phyloP scores from a whole-genome alignment of 2,888 invertebrate genomes.

The Pegoplata infirma region DNA sequence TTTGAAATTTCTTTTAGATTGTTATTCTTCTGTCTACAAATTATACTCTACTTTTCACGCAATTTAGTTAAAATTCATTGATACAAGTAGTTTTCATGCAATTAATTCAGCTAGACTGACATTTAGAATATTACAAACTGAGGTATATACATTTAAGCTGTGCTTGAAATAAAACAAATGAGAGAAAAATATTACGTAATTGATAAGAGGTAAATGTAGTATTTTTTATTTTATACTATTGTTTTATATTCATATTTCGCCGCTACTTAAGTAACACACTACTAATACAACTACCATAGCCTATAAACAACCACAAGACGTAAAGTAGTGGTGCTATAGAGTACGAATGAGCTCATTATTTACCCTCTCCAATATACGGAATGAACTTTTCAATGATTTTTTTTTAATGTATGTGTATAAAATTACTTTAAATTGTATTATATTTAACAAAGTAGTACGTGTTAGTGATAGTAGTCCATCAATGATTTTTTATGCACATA shows the following conservation, averaged over 20 bases:
- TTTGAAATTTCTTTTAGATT: slow-evolving; percentile 5
- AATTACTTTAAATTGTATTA: background rate
- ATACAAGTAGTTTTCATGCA: slow-evolving; percentile 16
- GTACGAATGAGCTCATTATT: slow-evolving; percentile 59
- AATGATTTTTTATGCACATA: slow-evolving; percentile 16
- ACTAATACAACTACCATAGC: slow-evolving; percentile 28
- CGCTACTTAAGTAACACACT: slow-evolving; percentile 38
- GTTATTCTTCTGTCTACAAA: slow-evolving; percentile 10
- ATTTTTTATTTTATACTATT: slow-evolving; percentile 28
- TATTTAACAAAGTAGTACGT: background rate
- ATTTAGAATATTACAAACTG: background rate
- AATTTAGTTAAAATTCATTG: slow-evolving; percentile 23
- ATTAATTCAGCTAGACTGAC: slow-evolving; percentile 14
- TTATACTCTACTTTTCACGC: slow-evolving; percentile 23
- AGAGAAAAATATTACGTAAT: slow-evolving; percentile 71
- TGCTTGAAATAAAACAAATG: slow-evolving; percentile 66
- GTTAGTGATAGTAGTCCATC: slow-evolving; percentile 29
- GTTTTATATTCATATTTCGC: slow-evolving; percentile 16
- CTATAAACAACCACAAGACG: slow-evolving; percentile 47
- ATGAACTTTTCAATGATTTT: slow-evolving; percentile 51
- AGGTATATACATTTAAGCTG: slow-evolving; percentile 58
- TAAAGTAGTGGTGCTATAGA: slow-evolving; percentile 39
- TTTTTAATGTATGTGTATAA: slow-evolving; percentile 25
- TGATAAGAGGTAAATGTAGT: slow-evolving; percentile 66
- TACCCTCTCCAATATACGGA: slow-evolving; percentile 43